These are phyloP conservation scores for Perizoma affinitatum DNA, from an alignment of 2,888 invertebrate genomes.

Conservation along the genomic window DNA sequence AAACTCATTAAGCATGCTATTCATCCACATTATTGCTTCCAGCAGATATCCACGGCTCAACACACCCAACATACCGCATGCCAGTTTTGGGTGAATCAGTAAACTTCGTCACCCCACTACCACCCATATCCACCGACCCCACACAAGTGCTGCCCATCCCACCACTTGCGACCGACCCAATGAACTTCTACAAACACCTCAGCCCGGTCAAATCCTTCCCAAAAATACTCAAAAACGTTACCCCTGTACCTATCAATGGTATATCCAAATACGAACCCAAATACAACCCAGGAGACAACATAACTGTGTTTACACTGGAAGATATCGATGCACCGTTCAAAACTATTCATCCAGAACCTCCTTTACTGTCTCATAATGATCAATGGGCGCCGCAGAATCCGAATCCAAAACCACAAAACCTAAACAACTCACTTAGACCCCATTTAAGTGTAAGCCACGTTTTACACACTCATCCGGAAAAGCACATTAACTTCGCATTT, in stretches of 20 bases:
- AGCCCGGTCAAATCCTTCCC: conserved; percentile 56
- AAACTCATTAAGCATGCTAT: conserved; percentile 48
- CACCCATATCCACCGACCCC: conserved; percentile 47
- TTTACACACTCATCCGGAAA: conserved; percentile 38
- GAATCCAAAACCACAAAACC: conserved; percentile 20
- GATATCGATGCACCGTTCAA: conserved; percentile 54
- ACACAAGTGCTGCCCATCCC: conserved; percentile 53
- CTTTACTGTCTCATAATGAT: conserved; percentile 37
- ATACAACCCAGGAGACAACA: conserved; percentile 47
- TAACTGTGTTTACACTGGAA: conserved; percentile 57
- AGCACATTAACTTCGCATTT: conserved; percentile 43
- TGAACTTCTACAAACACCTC: conserved; percentile 56
- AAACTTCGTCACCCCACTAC: conserved; percentile 65
- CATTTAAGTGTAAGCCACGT: conserved; percentile 34
- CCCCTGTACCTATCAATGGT: conserved; percentile 31
- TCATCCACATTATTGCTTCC: conserved; percentile 72
- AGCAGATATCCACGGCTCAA: conserved; percentile 63
- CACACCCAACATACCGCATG: conserved; percentile 49
- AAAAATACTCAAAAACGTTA: conserved; percentile 53
- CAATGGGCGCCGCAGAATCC: conserved; percentile 37
- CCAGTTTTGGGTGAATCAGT: conserved; percentile 48
- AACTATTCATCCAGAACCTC: conserved; percentile 50
- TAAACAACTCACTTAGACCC: conserved; percentile 31
- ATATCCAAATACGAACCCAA: conserved; percentile 30
- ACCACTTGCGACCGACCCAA: conserved; percentile 51